phyloP scores from a whole-genome alignment of 2,113 vertebrate genomes.

The Tichodroma muraria region DNA sequence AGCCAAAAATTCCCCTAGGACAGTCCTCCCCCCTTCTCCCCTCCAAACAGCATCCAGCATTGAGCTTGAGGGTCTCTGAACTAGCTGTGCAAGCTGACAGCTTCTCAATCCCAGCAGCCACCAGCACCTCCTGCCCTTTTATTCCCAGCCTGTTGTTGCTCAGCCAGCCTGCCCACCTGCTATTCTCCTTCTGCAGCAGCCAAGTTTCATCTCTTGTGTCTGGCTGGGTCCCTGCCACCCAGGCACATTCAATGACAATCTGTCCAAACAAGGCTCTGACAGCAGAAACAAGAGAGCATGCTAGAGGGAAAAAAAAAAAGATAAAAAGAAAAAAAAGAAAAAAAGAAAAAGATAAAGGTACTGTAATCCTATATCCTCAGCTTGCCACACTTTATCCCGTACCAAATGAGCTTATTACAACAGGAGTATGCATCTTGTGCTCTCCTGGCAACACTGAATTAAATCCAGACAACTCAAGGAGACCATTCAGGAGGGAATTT shows the following conservation, averaged over 20 bases:
- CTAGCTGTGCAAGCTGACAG: neutral
- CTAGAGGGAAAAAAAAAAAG: rapidly evolving
- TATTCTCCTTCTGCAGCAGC: neutral
- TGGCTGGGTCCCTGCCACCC: neutral
- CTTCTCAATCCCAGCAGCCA: neutral
- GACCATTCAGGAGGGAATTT: constrained; percentile 8
- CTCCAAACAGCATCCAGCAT: rapidly evolving
- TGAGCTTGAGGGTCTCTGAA: neutral
- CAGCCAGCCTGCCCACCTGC: neutral
- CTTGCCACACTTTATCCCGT: neutral
- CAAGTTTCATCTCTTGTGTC: neutral
- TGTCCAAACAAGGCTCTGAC: neutral
- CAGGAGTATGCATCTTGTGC: neutral
- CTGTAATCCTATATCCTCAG: neutral
- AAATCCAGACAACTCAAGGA: constrained; percentile 5
- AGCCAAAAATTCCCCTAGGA: neutral
- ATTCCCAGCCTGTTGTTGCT: neutral
- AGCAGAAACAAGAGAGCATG: neutral
- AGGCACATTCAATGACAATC: neutral
- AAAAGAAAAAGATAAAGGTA: neutral
- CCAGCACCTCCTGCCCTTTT: neutral
- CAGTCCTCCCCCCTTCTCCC: neutral
- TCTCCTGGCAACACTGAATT: constrained; percentile 3
- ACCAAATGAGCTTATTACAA: neutral
- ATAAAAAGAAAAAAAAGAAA: neutral